These are phyloP conservation scores for Danio albolineatus DNA, from an alignment of 2,797 vertebrate genomes.

Conservation along the genomic window DNA sequence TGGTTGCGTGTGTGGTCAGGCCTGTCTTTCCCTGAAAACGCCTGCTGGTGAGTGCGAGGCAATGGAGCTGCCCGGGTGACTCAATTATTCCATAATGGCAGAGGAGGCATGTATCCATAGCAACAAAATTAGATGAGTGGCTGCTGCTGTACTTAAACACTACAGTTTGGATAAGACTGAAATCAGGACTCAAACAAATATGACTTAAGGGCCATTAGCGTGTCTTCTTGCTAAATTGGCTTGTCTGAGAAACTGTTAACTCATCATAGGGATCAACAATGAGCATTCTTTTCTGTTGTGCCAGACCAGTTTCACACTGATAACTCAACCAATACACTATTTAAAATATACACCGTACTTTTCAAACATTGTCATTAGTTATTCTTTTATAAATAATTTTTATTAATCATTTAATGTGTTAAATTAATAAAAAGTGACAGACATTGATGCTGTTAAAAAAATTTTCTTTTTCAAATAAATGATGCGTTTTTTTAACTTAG, in stretches of 20 bases:
- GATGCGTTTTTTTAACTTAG: too few species aligned
- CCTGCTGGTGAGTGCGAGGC: constrained; percentile 41
- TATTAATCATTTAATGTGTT: too few species aligned
- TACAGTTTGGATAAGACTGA: constrained; percentile 37
- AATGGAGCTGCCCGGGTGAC: constrained; percentile 49
- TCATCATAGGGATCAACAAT: background rate
- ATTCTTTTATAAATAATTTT: too few species aligned
- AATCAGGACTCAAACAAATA: constrained; percentile 40
- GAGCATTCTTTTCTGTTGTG: background rate
- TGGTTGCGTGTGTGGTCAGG: constrained; percentile 32
- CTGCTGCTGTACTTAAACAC: constrained; percentile 53
- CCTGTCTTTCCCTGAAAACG: constrained; percentile 41
- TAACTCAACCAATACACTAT: background rate
- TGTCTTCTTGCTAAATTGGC: background rate
- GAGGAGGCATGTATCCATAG: constrained; percentile 58
- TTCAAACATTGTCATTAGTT: too few species aligned
- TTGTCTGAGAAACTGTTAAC: background rate
- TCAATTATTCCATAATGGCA: constrained; percentile 59
- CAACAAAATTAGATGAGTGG: constrained; percentile 57
- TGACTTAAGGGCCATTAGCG: constrained; percentile 27
- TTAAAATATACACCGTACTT: background rate
- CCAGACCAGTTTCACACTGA: background rate
- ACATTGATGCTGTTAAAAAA: too few species aligned
- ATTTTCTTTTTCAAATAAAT: too few species aligned
- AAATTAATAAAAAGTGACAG: too few species aligned